A percentile compares a stretch with the other conserved stretches of the same genome.
Evolutionary conservation across 2,888 invertebrate species (phyloP).

Genomic region (Heliothis peltigera): DNA sequence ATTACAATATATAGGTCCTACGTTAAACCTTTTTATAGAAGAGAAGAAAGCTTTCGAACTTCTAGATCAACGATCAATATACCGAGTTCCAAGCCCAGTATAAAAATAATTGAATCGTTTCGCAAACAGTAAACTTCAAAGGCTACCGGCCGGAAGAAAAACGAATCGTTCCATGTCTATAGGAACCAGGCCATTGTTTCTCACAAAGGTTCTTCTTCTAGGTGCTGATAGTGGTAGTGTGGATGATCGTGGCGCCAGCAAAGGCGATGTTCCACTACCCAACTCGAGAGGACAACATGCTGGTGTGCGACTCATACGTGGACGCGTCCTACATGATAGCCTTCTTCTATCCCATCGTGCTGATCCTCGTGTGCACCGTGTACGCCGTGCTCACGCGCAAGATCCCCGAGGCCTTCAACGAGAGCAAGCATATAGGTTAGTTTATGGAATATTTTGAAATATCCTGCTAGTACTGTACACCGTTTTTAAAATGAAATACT

Average conservation of each 20-base stretch:
- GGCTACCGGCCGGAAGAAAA: no score
- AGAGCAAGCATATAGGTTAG: conserved; percentile 98
- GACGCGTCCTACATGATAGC: conserved; percentile 98
- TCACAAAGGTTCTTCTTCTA: conserved; percentile 67
- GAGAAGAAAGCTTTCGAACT: no score
- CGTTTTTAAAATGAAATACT: no score
- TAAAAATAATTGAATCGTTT: no score
- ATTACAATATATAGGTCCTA: no score
- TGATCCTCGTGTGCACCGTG: conserved; percentile 97
- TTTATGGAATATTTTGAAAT: no score
- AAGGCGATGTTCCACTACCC: conserved; percentile 97
- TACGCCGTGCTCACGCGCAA: conserved; percentile 98
- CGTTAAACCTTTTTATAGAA: no score
- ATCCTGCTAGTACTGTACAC: no score
- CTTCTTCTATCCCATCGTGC: conserved; percentile 97
- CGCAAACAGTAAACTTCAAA: no score
- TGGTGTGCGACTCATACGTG: conserved; percentile 97
- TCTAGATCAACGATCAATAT: no score
- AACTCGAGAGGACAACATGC: conserved; percentile 96
- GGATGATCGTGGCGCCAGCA: conserved; percentile 97
- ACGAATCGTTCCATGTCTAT: no score
- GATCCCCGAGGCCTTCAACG: conserved; percentile 99
- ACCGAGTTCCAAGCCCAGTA: no score
- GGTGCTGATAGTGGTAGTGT: conserved; percentile 96
- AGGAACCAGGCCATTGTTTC: neutral